phyloP scores from a whole-genome alignment of 2,113 vertebrate genomes.

The Phasianus colchicus region DNA sequence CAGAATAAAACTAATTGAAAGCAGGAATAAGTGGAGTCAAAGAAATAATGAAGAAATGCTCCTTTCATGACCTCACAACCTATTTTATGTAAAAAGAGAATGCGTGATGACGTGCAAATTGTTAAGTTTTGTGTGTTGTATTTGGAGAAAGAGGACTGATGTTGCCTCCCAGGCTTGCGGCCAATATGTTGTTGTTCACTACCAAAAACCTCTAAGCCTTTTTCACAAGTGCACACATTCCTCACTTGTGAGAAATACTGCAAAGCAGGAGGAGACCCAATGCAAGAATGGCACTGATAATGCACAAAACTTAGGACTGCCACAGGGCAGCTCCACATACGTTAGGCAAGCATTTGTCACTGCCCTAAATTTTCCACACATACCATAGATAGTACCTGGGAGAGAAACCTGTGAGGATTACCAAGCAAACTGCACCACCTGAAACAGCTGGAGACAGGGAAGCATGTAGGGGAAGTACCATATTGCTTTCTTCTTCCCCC shows the following conservation, averaged over 20 bases:
- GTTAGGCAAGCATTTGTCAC: not conserved
- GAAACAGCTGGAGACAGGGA: not conserved
- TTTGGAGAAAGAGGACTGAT: not conserved
- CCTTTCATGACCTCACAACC: not conserved
- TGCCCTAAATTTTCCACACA: not conserved
- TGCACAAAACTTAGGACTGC: rapidly evolving
- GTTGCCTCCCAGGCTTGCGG: not conserved
- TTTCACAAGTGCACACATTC: not conserved
- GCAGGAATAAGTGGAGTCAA: not conserved
- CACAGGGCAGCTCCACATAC: not conserved
- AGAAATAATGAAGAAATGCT: conserved; percentile 20
- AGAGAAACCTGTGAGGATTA: not conserved
- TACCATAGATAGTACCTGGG: not conserved
- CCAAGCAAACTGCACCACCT: not conserved
- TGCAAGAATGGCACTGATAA: not conserved
- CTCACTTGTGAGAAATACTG: not conserved
- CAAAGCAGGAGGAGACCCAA: not conserved
- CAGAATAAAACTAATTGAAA: not conserved
- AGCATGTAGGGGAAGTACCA: not conserved
- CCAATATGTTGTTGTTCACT: not conserved
- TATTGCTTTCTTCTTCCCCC: not conserved
- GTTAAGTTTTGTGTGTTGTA: not conserved
- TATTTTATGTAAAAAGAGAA: not conserved
- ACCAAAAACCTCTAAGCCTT: conserved; percentile 13
- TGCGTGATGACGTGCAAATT: not conserved